These are phyloP conservation scores for Ciconia boyciana DNA, from an alignment of 2,113 vertebrate species.

Conservation along the genomic window DNA sequence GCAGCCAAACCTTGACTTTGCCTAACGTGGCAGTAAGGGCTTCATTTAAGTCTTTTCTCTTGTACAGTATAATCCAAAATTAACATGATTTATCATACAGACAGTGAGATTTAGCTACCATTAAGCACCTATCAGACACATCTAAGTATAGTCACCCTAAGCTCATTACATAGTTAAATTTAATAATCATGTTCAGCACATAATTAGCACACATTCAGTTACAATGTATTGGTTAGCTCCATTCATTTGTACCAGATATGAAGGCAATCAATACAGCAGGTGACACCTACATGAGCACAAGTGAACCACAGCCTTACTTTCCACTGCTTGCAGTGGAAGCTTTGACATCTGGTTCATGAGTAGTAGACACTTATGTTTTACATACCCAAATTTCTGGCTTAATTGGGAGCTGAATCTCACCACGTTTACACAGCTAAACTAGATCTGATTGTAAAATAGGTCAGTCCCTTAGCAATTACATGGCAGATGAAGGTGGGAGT, in stretches of 20 bases:
- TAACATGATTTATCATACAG: neutral
- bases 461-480: neutral
- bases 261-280: neutral
- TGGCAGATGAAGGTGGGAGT: neutral
- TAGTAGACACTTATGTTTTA: neutral
- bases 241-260: neutral
- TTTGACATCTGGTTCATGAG: accelerated
- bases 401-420: neutral
- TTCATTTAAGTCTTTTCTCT: neutral
- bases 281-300: neutral
- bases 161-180: neutral
- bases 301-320: neutral
- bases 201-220: neutral
- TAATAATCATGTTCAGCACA: neutral
- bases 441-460: neutral
- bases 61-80: neutral
- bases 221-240: neutral
- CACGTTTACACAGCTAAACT: neutral
- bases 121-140: neutral
- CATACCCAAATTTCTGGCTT: neutral
- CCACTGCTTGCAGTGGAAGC: neutral
- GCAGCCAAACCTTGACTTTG: neutral
- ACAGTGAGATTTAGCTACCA: neutral
- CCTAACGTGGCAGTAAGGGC: neutral
- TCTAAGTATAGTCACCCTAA: neutral